These are phyloP conservation scores for Dryadula phaetusa DNA, from an alignment of 2,888 invertebrate genomes.

Conservation along the genomic window DNA sequence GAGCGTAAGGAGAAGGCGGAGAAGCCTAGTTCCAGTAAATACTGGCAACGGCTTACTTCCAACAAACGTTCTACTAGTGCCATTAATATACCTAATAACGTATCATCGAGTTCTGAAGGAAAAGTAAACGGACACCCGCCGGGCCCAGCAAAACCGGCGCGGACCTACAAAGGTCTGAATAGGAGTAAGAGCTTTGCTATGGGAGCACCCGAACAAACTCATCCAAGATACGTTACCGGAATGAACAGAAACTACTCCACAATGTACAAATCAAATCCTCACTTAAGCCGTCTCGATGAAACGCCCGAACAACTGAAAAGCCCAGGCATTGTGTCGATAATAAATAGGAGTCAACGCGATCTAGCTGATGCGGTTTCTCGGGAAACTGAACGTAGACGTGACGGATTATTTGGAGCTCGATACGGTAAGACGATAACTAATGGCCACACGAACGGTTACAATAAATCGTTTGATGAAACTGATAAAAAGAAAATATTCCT, in stretches of 20 bases:
- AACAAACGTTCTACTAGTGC: constrained; percentile 85
- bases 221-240: constrained; percentile 75
- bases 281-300: constrained; percentile 88
- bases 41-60: constrained; percentile 80
- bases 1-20: constrained; percentile 78
- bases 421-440: constrained; percentile 83
- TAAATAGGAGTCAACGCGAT: constrained; percentile 92
- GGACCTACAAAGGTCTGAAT: constrained; percentile 90
- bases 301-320: constrained; percentile 90
- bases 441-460: constrained; percentile 76
- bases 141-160: constrained; percentile 91
- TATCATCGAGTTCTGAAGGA: constrained; percentile 64
- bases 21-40: constrained; percentile 75
- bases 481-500: constrained; percentile 88
- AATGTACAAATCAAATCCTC: constrained; percentile 91
- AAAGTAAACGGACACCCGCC: constrained; percentile 79
- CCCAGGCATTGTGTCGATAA: constrained; percentile 93
- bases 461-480: constrained; percentile 75
- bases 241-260: constrained; percentile 81
- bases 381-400: constrained; percentile 80
- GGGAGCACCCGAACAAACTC: constrained; percentile 85
- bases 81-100: constrained; percentile 86
- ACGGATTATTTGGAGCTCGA: constrained; percentile 82
- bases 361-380: constrained; percentile 86
- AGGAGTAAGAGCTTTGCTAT: constrained; percentile 95